Evolutionary conservation across 2,888 invertebrate genomes (phyloP).

Genomic region (Ypsolopha scabrella): DNA sequence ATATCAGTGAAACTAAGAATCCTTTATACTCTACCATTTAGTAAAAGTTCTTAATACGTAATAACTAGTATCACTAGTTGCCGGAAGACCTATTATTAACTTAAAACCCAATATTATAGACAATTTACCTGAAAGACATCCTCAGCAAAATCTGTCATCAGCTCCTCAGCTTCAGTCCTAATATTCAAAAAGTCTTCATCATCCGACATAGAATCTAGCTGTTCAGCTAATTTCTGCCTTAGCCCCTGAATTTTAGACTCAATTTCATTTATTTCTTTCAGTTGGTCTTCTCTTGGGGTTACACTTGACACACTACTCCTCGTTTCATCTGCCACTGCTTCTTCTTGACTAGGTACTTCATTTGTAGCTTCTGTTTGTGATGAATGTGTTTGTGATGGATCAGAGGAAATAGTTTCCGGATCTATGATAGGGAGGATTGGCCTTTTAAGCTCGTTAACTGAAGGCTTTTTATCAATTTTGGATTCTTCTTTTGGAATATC

Average conservation of each 20-base stretch:
- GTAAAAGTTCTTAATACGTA: no score
- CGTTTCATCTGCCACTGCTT: slow-evolving; percentile 27
- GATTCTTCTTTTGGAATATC: slow-evolving; percentile 32
- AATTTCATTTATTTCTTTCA: slow-evolving; percentile 60
- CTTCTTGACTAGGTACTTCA: background rate
- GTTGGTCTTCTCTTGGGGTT: slow-evolving; percentile 33
- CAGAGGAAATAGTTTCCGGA: slow-evolving; percentile 42
- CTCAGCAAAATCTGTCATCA: slow-evolving; percentile 64
- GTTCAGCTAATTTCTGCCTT: slow-evolving; percentile 52
- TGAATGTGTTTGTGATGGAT: slow-evolving; percentile 17
- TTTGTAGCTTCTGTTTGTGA: slow-evolving; percentile 1
- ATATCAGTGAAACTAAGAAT: no score
- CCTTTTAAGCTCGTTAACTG: slow-evolving; percentile 31
- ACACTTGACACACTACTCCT: slow-evolving; percentile 40
- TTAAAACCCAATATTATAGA: background rate
- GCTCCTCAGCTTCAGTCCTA: slow-evolving; percentile 72
- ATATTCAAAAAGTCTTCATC: slow-evolving; percentile 76
- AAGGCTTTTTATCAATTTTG: slow-evolving; percentile 31
- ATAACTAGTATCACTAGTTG: no score
- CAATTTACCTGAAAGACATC: slow-evolving; percentile 51
- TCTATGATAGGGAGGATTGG: slow-evolving; percentile 56
- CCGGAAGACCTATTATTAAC: no score
- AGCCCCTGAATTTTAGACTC: slow-evolving; percentile 73
- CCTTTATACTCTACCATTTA: no score
- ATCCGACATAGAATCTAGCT: slow-evolving; percentile 69